Evolutionary conservation across 2,797 vertebrate species (phyloP), one percentile per base, ranked within the genome.

Genomic region (Labeo calbasu): DNA sequence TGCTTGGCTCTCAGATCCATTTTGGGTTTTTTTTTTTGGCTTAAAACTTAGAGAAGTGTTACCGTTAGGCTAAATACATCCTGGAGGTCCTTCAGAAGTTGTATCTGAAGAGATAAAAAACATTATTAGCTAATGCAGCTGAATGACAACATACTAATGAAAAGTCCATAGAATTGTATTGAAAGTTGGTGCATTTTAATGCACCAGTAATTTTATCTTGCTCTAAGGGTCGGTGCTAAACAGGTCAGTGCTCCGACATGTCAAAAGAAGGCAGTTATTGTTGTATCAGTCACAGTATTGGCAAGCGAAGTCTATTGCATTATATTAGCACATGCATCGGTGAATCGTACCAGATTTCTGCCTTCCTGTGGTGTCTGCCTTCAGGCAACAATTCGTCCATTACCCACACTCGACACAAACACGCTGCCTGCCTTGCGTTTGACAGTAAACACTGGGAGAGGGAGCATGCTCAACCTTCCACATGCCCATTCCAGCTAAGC

Each of bases 1-100:
- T 99, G 98, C 86, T 95, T 92, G 23, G 88, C 84, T 81, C 88
- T 92, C 51, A 93, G 87, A 92, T 96, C 95, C 95, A 96, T 96
- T 89, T 82, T 88, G 25, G 66, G 12, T 63, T 61, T 65, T 48
- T 13, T 48, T 13, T 12, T 40, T 19, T 10, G 19, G 46, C 71
- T 78, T 51, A 28, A 63, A 48, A 32, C 23, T 75, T 81, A 28
- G 36, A 36, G 50, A 70, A 59, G 2, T 7, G 2, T 82, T 82
- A 70, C 50, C 2, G 15, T 79, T 77, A 84, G 23, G 15, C 21
- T 25, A 81, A 75, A 23, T 48, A 81, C 82, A 83, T 86, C 86
- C 17, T 82, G 63, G 48, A 71, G 55, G 57, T 79, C 28, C 72
- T 78, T 83, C 25, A 25, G 68, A 66, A 51, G n/a, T 32, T 63